phyloP scores from a whole-genome alignment of 1,140 invertebrate species.

The Heliothis subflexa region DNA sequence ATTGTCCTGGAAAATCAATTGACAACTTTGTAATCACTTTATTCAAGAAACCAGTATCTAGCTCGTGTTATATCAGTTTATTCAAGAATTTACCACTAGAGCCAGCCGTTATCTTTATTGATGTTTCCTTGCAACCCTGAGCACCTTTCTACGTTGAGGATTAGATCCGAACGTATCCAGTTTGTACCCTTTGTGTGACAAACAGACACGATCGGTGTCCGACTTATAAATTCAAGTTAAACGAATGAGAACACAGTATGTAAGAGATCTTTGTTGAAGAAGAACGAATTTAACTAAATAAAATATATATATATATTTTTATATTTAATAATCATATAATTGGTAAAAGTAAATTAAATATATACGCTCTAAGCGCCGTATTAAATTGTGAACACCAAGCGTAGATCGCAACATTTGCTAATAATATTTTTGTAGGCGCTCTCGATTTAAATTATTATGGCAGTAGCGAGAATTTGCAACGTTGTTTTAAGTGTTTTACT shows the following conservation, averaged over 20 bases:
- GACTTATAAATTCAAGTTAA: slow-evolving; percentile 64
- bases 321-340: background rate
- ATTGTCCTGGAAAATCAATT: background rate
- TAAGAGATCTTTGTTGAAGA: slow-evolving; percentile 48
- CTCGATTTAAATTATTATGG: slow-evolving; percentile 39
- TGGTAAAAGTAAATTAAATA: background rate
- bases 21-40: background rate
- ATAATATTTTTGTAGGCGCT: slow-evolving; percentile 33
- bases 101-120: slow-evolving; percentile 58
- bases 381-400: background rate
- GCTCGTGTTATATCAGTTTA: slow-evolving; percentile 35
- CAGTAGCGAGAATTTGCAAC: slow-evolving; percentile 21
- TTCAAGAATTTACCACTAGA: slow-evolving; percentile 46
- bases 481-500: slow-evolving; percentile 50
- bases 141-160: slow-evolving; percentile 51
- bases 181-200: slow-evolving; percentile 65
- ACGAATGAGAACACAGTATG: slow-evolving; percentile 52
- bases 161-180: slow-evolving; percentile 69
- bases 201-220: slow-evolving; percentile 52
- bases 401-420: slow-evolving; percentile 2
- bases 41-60: background rate
- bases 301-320: background rate
- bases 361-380: slow-evolving; percentile 7
- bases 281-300: slow-evolving; percentile 49
- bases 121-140: slow-evolving; percentile 64